Conservation (phyloP, 2,797 vertebrate genomes). For the Squalus acanthias region DNA sequence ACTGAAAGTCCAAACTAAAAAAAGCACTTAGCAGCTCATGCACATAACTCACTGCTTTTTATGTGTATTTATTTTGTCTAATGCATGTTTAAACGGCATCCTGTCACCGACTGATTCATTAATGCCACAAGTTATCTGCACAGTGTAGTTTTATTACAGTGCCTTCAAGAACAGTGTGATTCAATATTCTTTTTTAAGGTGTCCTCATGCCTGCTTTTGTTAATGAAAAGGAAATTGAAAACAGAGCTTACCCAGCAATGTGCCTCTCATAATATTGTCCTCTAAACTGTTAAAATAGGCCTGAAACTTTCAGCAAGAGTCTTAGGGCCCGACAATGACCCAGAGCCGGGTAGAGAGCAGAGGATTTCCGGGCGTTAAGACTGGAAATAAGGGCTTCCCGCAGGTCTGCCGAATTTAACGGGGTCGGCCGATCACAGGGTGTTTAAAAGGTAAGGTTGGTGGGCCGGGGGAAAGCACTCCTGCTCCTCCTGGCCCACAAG, state of each 20-base stretch:
- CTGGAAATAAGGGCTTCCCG: neutral
- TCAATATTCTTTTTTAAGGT: neutral
- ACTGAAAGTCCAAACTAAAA: neutral
- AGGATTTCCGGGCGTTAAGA: neutral
- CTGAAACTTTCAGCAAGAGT: neutral
- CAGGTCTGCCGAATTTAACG: neutral
- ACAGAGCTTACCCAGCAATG: neutral
- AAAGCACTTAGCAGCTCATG: neutral
- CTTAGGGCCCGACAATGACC: neutral
- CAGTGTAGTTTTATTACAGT: neutral
- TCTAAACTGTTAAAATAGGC: neutral
- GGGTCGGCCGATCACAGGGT: too few species aligned
- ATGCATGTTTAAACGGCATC: slow-evolving; percentile 17
- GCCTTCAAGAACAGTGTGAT: neutral
- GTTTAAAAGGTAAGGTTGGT: too few species aligned
- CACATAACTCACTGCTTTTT: neutral
- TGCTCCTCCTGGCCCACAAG: too few species aligned
- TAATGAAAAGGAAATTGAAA: neutral
- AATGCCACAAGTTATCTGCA: neutral
- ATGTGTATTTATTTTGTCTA: slow-evolving; percentile 28
- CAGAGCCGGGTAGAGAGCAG: neutral
- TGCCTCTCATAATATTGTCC: neutral
- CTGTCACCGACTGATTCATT: slow-evolving; percentile 18
- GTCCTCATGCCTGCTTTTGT: neutral
- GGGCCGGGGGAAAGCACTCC: too few species aligned